These are phyloP conservation scores for Nibea albiflora DNA, from an alignment of 2,113 vertebrate species.

Conservation along the genomic window DNA sequence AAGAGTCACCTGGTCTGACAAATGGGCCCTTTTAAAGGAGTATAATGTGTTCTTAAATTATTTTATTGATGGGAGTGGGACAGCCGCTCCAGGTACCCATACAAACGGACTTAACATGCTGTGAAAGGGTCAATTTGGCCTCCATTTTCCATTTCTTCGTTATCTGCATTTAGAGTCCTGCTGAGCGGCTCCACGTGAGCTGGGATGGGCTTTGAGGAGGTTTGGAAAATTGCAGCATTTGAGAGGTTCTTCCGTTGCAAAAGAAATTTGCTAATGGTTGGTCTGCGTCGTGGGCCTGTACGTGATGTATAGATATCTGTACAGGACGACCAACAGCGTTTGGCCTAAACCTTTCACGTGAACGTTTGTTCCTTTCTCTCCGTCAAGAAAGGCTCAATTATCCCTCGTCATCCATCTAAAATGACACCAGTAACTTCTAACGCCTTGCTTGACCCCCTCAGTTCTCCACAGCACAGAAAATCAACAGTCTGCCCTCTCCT, in stretches of 20 bases:
- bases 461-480: slow-evolving; percentile 28
- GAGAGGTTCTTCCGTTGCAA: slow-evolving; percentile 83
- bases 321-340: background rate
- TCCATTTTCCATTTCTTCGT: slow-evolving; percentile 96
- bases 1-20: slow-evolving; percentile 99
- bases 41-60: slow-evolving; percentile 99
- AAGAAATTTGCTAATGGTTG: slow-evolving; percentile 83
- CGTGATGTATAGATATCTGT: background rate
- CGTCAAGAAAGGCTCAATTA: no score
- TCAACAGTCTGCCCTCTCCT: slow-evolving; percentile 25
- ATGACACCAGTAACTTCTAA: slow-evolving; percentile 36
- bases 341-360: background rate
- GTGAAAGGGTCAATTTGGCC: slow-evolving; percentile 99
- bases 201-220: slow-evolving; percentile 67
- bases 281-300: slow-evolving; percentile 14
- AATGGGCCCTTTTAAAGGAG: slow-evolving; percentile 96
- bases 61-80: slow-evolving; percentile 96
- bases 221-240: slow-evolving; percentile 88
- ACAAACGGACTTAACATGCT: slow-evolving; percentile 92
- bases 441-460: slow-evolving; percentile 27
- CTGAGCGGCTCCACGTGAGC: slow-evolving; percentile 86
- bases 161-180: slow-evolving; percentile 90
- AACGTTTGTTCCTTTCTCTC: background rate
- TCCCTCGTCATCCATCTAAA: background rate
- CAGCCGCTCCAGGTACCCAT: slow-evolving; percentile 95